These are phyloP conservation scores for Hydrotaea cyrtoneurina DNA, from an alignment of 2,888 invertebrate genomes.

Conservation along the genomic window DNA sequence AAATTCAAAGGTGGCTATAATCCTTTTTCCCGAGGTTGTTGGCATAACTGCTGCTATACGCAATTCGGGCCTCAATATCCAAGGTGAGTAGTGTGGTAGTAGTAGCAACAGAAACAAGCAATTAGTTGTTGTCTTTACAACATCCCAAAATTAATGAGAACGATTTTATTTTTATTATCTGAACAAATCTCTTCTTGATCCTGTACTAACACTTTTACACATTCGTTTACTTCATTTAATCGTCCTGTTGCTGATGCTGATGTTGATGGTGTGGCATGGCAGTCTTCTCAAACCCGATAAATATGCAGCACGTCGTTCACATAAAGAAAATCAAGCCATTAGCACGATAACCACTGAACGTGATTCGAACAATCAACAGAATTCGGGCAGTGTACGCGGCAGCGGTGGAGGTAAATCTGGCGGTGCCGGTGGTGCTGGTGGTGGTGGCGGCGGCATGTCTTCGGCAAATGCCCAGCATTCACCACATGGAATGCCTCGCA, in stretches of 20 bases:
- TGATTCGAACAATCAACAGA: constrained; percentile 81
- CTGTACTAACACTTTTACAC: constrained; percentile 23
- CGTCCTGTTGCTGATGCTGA: background rate
- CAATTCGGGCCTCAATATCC: constrained; percentile 99
- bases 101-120: background rate
- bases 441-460: constrained; percentile 56
- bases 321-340: constrained; percentile 81
- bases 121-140: background rate
- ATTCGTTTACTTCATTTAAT: background rate
- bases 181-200: background rate
- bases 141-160: background rate
- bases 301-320: constrained; percentile 84
- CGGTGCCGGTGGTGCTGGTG: constrained; percentile 63
- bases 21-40: constrained; percentile 98
- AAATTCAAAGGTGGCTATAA: constrained; percentile 99
- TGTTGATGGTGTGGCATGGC: background rate
- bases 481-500: constrained; percentile 81
- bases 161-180: constrained; percentile 35
- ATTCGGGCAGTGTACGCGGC: constrained; percentile 77
- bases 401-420: constrained; percentile 72
- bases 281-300: constrained; percentile 86
- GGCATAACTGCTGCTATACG: constrained; percentile 96
- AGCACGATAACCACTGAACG: constrained; percentile 81
- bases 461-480: constrained; percentile 73
- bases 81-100: constrained; percentile 84